These are phyloP conservation scores for Centruroides vittatus DNA, from an alignment of 1,140 invertebrate genomes.

Conservation along the genomic window DNA sequence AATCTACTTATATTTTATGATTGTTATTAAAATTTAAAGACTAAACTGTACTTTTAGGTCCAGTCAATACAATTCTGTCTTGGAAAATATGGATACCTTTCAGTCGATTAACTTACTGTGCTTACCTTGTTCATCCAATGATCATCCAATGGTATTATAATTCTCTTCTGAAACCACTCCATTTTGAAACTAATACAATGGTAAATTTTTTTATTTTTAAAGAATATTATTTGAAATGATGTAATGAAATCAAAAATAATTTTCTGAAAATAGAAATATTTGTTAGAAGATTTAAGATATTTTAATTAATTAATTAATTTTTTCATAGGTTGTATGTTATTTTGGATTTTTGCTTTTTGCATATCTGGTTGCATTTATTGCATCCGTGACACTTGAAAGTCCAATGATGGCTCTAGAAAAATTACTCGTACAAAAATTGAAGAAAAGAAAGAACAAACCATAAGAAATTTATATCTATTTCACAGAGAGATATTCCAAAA, in stretches of 20 bases:
- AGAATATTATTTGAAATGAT: no score
- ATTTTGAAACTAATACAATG: no score
- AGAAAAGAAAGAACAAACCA: not conserved
- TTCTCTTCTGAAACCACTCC: no score
- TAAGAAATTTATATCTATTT: no score
- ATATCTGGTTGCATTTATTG: slow-evolving; percentile 23
- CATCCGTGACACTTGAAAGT: slow-evolving; percentile 26
- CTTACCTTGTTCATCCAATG: slow-evolving; percentile 76
- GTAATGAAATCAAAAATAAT: no score
- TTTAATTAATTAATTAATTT: no score
- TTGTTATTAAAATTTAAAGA: no score
- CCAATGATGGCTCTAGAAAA: slow-evolving; percentile 27
- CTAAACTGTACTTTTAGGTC: slow-evolving; percentile 32
- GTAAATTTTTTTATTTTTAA: no score
- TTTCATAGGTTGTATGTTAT: slow-evolving; percentile 17
- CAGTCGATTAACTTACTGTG: slow-evolving; percentile 73
- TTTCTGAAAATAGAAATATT: no score
- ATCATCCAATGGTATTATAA: slow-evolving; percentile 47
- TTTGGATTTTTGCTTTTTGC: slow-evolving; percentile 11
- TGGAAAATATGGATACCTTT: slow-evolving; percentile 64
- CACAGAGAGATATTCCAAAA: no score
- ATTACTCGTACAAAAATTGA: not conserved
- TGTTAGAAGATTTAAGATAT: no score
- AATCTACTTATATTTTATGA: no score
- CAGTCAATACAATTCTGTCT: slow-evolving; percentile 55